A percentile compares a stretch with the other conserved stretches of the same genome.
phyloP scores from a whole-genome alignment of 2,888 invertebrate species.

The Diarsia dahlii region DNA sequence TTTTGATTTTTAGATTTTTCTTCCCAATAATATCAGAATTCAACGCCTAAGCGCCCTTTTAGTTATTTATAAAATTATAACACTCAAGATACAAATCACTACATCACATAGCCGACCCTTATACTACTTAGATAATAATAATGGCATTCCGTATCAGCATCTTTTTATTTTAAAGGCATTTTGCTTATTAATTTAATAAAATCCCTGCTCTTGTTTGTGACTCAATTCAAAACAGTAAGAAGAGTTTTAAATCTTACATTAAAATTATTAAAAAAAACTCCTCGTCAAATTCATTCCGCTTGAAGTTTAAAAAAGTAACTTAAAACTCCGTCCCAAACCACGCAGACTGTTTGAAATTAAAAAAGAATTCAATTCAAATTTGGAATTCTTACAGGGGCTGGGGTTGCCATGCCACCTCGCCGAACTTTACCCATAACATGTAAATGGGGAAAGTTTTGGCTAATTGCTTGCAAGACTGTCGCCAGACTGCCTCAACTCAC shows the following conservation, averaged over 20 bases:
- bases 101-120: background rate
- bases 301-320: slow-evolving; percentile 46
- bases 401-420: slow-evolving; percentile 70
- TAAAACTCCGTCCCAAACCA: slow-evolving; percentile 52
- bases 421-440: slow-evolving; percentile 88
- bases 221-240: slow-evolving; percentile 2
- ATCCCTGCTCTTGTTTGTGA: background rate
- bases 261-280: slow-evolving; percentile 10
- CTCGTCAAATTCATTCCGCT: slow-evolving; percentile 28
- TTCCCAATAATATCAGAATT: background rate
- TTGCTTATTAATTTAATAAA: background rate
- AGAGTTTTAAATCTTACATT: slow-evolving; percentile 19
- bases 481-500: slow-evolving; percentile 70
- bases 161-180: background rate
- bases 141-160: background rate
- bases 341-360: slow-evolving; percentile 78
- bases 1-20: background rate
- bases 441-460: slow-evolving; percentile 86
- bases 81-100: background rate
- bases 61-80: background rate
- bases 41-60: background rate
- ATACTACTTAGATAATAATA: background rate
- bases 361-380: slow-evolving; percentile 81
- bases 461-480: slow-evolving; percentile 82
- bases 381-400: slow-evolving; percentile 72